These are phyloP conservation scores for Papilio polyxenes DNA, from an alignment of 1,140 invertebrate species.

Conservation along the genomic window DNA sequence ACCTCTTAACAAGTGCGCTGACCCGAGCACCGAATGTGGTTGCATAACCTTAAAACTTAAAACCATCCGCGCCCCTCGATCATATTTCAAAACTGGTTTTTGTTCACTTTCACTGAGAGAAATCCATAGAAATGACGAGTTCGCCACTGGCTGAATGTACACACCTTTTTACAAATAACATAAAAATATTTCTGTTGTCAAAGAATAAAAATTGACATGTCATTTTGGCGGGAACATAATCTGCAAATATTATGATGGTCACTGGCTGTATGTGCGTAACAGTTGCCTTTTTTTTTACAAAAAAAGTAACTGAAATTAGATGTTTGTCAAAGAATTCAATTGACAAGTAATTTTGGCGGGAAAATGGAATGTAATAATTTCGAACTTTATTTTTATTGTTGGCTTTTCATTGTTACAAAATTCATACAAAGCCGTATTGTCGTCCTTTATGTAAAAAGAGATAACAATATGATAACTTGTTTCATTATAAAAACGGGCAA, in stretches of 20 bases:
- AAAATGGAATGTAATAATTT: neutral
- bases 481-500: too few relatives aligned
- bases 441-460: too few relatives aligned
- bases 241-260: neutral
- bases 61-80: constrained; percentile 3
- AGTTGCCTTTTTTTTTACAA: neutral
- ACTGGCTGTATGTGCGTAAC: neutral
- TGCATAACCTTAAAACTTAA: neutral
- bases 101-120: constrained; percentile 17
- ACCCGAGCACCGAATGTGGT: neutral
- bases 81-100: constrained; percentile 9
- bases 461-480: too few relatives aligned
- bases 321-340: neutral
- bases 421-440: neutral
- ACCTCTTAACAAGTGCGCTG: constrained; percentile 22
- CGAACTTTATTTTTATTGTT: neutral
- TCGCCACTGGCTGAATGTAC: constrained; percentile 1
- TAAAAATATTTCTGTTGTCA: neutral
- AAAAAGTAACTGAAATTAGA: neutral
- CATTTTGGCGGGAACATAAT: neutral
- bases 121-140: constrained; percentile 6
- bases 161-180: neutral
- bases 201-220: neutral
- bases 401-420: neutral
- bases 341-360: neutral